These are phyloP conservation scores for Eriosoma lanigerum DNA, from an alignment of 1,140 invertebrate species.

Conservation along the genomic window DNA sequence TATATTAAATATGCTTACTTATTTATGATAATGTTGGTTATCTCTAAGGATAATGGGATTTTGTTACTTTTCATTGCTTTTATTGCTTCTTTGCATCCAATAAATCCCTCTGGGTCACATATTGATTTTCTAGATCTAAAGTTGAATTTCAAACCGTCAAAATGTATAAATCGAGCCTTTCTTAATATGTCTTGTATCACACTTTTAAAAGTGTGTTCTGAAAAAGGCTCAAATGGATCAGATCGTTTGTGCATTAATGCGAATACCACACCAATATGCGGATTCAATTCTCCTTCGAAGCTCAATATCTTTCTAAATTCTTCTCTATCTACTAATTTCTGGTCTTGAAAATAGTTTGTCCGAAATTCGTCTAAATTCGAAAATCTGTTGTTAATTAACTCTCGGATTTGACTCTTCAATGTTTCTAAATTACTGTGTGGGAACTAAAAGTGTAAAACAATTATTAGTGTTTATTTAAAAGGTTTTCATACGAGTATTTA, in stretches of 20 bases:
- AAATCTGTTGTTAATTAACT: background rate
- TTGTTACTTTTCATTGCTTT: conserved; percentile 25
- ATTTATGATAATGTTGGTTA: background rate
- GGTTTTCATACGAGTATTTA: background rate
- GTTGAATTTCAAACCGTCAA: conserved; percentile 31
- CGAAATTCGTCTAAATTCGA: background rate
- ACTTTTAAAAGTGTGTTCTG: background rate
- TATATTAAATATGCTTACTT: background rate
- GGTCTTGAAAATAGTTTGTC: background rate
- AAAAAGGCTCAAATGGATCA: conserved; percentile 6
- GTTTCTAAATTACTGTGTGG: background rate
- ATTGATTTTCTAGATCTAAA: background rate
- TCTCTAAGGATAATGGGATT: background rate
- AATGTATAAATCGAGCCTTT: background rate
- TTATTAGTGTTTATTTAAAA: too few species aligned
- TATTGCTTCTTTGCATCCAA: background rate
- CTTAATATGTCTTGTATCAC: background rate
- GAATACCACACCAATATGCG: conserved; percentile 3
- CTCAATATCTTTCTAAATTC: background rate
- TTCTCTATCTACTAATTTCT: conserved; percentile 7
- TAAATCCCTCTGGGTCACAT: background rate
- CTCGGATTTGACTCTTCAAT: background rate
- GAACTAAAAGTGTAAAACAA: background rate
- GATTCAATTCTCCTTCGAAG: background rate
- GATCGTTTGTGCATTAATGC: background rate